Evolutionary conservation across 2,888 invertebrate genomes (phyloP).

Genomic region (Watsonalla binaria): DNA sequence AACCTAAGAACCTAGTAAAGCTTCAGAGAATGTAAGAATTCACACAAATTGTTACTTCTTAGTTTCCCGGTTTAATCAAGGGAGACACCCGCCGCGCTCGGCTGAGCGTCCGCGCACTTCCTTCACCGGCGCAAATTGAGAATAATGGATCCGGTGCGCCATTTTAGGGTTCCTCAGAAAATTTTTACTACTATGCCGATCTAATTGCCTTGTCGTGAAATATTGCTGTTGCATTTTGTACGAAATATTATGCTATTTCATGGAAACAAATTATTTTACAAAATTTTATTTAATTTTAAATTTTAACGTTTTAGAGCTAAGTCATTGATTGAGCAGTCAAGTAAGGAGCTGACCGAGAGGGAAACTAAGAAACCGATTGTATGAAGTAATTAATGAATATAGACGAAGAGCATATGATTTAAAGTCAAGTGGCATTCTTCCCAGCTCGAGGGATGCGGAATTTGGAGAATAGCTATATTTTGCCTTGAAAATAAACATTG

Average conservation of each 20-base stretch:
- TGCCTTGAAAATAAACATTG: too few species aligned
- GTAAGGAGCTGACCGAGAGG: too few species aligned
- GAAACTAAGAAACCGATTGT: too few species aligned
- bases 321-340: neutral
- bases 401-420: too few species aligned
- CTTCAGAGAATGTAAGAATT: slow-evolving; percentile 43
- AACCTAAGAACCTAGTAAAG: slow-evolving; percentile 33
- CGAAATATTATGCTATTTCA: slow-evolving; percentile 6
- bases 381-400: too few species aligned
- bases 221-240: slow-evolving; percentile 7
- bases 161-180: slow-evolving; percentile 55
- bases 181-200: slow-evolving; percentile 37
- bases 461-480: too few species aligned
- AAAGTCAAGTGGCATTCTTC: too few species aligned
- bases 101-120: slow-evolving; percentile 43
- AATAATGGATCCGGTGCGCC: slow-evolving; percentile 65
- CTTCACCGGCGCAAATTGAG: slow-evolving; percentile 72
- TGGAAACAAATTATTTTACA: neutral
- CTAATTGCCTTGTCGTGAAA: slow-evolving; percentile 3
- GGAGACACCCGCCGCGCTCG: slow-evolving; percentile 73
- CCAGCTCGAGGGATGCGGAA: too few species aligned
- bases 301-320: neutral
- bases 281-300: neutral
- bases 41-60: slow-evolving; percentile 71
- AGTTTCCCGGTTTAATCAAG: slow-evolving; percentile 74